Base-by-base conservation (phyloP, 1,140 invertebrate species). In the Archegozetes longisetosus region DNA sequence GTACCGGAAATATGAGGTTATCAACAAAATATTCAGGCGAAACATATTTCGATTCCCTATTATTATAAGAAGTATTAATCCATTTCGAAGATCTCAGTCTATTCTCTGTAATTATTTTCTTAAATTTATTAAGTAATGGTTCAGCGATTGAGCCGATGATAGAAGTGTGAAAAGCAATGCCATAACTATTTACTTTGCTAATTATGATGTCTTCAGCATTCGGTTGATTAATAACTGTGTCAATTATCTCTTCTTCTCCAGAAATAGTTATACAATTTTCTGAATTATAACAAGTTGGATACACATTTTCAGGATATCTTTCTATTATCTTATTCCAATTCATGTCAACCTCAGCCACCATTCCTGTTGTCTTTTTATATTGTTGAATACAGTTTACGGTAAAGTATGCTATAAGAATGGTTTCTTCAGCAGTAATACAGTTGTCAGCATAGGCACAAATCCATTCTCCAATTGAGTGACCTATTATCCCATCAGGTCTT, bases 71-170 rank as follows among this genome's bases (percentile, higher is more conserved):
- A 17, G 86, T 85, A 58, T 87, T 92, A 27, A 96, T 78, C 93
- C 94, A 98, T 61, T 79, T 81, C 0, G 77, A 64, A 1, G 83
- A 80, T 51, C 92, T 79, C 40, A 79, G 80, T 69, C 85, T 86
- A 0, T 87, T 83, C 55, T 78, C 79, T 82, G 0, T 88, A 84
- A 32, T 84, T 88, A 48, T 86, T 88, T 24, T 81, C 76, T 0
- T 82, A 80, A 68, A 97, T 88, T 68, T 88, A 90, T 70, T 87
- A 84, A 64, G 88, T 93, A 74, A 97, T 93, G 78, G 95, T 97
- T n/a, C n/a, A n/a, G n/a, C n/a, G n/a, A n/a, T n/a, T n/a, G n/a
- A n/a, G n/a, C n/a, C n/a, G n/a, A n/a, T n/a, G n/a, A n/a, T n/a
- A n/a, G n/a, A n/a, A n/a, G n/a, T n/a, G n/a, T n/a, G n/a, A n/a